Percentiles rank a stretch among this genome's conserved stretches.
These are phyloP conservation scores for Poeciliopsis occidentalis DNA, from an alignment of 2,113 vertebrate species.

Conservation along the genomic window DNA sequence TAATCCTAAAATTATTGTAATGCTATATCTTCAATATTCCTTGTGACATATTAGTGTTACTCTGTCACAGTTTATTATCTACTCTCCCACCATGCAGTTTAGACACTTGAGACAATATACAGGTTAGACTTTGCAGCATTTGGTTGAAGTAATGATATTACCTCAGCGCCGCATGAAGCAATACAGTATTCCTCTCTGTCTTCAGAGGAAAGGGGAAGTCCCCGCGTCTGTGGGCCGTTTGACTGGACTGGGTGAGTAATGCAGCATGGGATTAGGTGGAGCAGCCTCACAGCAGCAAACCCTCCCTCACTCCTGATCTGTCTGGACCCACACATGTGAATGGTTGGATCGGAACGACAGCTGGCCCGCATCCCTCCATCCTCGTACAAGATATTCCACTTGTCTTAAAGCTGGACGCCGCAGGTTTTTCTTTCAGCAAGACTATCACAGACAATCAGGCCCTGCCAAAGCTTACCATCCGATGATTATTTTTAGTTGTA, in stretches of 20 bases:
- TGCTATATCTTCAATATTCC: conserved; percentile 23
- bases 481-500: not conserved
- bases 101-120: conserved; percentile 51
- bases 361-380: conserved; percentile 54
- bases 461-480: not conserved
- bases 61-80: not conserved
- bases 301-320: conserved; percentile 72
- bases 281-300: conserved; percentile 73
- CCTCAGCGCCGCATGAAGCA: conserved; percentile 76
- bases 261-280: conserved; percentile 84
- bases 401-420: conserved; percentile 25
- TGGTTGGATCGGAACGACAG: conserved; percentile 68
- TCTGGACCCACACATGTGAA: conserved; percentile 69
- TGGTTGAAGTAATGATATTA: conserved; percentile 78
- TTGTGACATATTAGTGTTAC: conserved; percentile 33
- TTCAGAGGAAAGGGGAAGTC: conserved; percentile 78
- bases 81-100: conserved; percentile 42
- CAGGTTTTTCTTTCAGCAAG: not conserved
- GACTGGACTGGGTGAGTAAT: conserved; percentile 79
- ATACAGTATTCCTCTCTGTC: conserved; percentile 74
- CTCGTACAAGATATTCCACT: conserved; percentile 12
- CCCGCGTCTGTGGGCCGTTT: conserved; percentile 71
- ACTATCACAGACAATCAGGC: conserved; percentile 14
- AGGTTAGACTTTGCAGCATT: conserved; percentile 58
- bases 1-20: conserved; percentile 27